These are phyloP conservation scores for Glaucidium brasilianum DNA, from an alignment of 2,113 vertebrate genomes.

Conservation along the genomic window DNA sequence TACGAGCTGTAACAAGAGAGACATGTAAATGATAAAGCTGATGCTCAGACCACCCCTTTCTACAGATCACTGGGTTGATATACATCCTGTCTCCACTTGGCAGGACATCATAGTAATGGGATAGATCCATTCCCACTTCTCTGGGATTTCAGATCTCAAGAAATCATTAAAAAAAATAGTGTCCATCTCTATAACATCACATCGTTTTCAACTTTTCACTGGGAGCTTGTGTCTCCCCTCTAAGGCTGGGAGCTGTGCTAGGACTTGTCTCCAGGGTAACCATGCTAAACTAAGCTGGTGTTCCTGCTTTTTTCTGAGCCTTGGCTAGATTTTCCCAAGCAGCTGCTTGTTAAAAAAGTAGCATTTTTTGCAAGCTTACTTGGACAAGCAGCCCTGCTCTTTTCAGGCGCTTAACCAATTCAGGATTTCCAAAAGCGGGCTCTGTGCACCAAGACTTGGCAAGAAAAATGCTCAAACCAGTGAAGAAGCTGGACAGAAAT, in stretches of 20 bases:
- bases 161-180: background rate
- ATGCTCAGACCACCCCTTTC: background rate
- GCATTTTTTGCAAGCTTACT: background rate
- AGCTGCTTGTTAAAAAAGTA: slow-evolving; percentile 9
- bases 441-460: background rate
- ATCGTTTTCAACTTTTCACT: background rate
- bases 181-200: background rate
- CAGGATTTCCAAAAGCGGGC: background rate
- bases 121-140: background rate
- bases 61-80: background rate
- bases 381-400: background rate
- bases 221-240: background rate
- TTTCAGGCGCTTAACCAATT: background rate
- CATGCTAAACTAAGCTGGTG: background rate
- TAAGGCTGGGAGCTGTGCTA: background rate
- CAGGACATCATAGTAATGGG: background rate
- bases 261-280: background rate
- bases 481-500: background rate
- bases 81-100: background rate
- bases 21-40: background rate
- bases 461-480: background rate
- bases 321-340: slow-evolving; percentile 1
- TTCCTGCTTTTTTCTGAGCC: background rate
- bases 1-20: accelerated
- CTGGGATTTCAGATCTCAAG: background rate